phyloP scores from a whole-genome alignment of 2,113 vertebrate species.

The Spea multiplicata region DNA sequence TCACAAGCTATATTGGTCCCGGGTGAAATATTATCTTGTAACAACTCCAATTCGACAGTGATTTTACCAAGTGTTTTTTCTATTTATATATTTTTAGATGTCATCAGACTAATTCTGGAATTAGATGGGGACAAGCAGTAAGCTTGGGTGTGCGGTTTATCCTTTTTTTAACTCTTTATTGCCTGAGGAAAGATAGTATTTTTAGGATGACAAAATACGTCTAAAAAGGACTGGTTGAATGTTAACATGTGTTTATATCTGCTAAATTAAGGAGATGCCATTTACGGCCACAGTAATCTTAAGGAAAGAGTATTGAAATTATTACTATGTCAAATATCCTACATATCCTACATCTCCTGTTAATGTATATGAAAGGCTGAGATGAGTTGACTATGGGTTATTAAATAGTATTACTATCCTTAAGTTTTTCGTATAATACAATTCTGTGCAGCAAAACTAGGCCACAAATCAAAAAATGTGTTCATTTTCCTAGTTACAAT shows the following conservation, averaged over 20 bases:
- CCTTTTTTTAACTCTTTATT: slow-evolving; percentile 1
- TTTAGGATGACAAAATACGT: slow-evolving; percentile 1
- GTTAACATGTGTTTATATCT: slow-evolving; percentile 16
- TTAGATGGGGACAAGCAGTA: background rate
- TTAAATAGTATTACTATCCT: slow-evolving; percentile 1
- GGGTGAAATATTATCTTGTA: slow-evolving; percentile 22
- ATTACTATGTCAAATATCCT: background rate
- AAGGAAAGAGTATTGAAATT: slow-evolving; percentile 16
- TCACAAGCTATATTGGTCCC: background rate
- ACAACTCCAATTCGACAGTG: slow-evolving; percentile 35
- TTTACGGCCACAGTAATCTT: slow-evolving; percentile 13
- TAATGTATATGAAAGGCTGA: slow-evolving; percentile 17
- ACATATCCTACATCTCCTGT: background rate
- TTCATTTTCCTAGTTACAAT: too few relatives aligned
- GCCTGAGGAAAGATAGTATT: background rate
- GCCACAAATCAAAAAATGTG: too few relatives aligned
- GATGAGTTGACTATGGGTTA: background rate
- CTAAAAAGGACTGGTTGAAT: background rate
- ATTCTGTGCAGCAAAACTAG: too few relatives aligned
- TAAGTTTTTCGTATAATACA: too few relatives aligned
- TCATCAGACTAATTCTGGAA: background rate
- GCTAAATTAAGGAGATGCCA: slow-evolving; percentile 12
- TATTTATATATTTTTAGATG: slow-evolving; percentile 22
- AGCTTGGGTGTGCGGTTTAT: background rate
- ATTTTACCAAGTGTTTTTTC: slow-evolving; percentile 28